Base-by-base conservation (phyloP, 2,888 invertebrate species). In the Zaprionus bogoriensis region DNA sequence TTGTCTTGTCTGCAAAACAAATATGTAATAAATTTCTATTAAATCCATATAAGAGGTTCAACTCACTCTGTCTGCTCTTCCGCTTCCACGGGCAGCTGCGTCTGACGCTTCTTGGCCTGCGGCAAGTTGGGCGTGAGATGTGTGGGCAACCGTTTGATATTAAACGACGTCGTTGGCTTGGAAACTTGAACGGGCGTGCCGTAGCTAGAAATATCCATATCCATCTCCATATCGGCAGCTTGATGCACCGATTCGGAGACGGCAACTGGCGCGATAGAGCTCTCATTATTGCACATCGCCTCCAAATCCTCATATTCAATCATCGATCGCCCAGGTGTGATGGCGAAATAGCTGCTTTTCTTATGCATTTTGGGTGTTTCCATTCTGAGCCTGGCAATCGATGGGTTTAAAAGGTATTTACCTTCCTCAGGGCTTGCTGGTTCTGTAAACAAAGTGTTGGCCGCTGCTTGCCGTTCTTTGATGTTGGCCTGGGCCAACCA, bases 91-190 rank as follows among this genome's bases (percentile, higher is more conserved):
- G 59, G 20, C 1, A 70, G 4, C 1, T 70, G 58, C 0, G 68
- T 74, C 7, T 72, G 74, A 1, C 80, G 77, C 36, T 84, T 89
- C 44, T 89, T 89, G 0, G 88, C 45, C 3, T 64, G 27, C 3
- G 87, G 87, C 7, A 77, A 58, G 39, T 78, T 71, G 1, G 88
- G 89, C 1, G 88, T 88, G 39, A 89, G 46, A 50, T 86, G 74
- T 6, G 17, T 47, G 4, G 74, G 65, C 19, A 72, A 30, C 1
- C 80, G 74, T 20, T 81, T 85, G 4, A 32, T 20, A 4, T 54
- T 39, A 6, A 12, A 10, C 2, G 44, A 48, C 7, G 2, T 0
- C 3, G 4, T 4, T 41, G 27, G 39, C 14, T 41, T 41, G 6
- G 12, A 5, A 4, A n/a, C 14, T 2, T n/a, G 17, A 6, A 27